Percentiles rank a stretch among this genome's conserved stretches.
Evolutionary conservation across 23 tunicate species (phyloP).

Genomic region (Corella eumyota): DNA sequence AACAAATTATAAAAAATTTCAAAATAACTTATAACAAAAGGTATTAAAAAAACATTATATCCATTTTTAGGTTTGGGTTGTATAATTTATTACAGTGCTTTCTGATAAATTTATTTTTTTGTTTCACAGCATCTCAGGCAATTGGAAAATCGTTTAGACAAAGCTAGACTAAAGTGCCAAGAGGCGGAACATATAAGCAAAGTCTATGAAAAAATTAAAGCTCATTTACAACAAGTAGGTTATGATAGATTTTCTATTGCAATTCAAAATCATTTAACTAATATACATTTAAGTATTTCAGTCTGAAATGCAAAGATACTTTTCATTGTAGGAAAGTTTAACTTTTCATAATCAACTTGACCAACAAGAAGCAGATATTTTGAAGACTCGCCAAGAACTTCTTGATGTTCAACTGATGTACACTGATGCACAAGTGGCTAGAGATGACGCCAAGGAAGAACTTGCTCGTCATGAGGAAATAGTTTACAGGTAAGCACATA

Average conservation of each 20-base stretch:
- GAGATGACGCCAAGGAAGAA: slow-evolving; percentile 90
- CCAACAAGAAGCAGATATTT: slow-evolving; percentile 54
- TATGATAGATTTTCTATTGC: too few species aligned
- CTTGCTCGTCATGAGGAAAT: slow-evolving; percentile 78
- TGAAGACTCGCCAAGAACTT: slow-evolving; percentile 75
- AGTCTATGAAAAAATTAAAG: slow-evolving; percentile 80
- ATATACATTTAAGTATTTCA: too few species aligned
- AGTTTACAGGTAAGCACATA: slow-evolving; percentile 49
- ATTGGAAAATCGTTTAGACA: slow-evolving; percentile 85
- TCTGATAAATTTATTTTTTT: too few species aligned
- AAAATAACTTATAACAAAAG: too few species aligned
- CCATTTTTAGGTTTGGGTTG: too few species aligned
- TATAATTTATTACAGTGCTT: too few species aligned
- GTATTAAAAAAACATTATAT: too few species aligned
- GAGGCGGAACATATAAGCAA: slow-evolving; percentile 96
- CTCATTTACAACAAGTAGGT: slow-evolving; percentile 64
- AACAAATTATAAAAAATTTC: too few species aligned
- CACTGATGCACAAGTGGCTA: slow-evolving; percentile 80
- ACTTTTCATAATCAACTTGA: slow-evolving; percentile 81
- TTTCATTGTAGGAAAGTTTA: slow-evolving; percentile 44
- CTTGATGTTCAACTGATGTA: slow-evolving; percentile 75
- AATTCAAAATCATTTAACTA: too few species aligned
- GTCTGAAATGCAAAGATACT: too few species aligned
- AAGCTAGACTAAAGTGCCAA: slow-evolving; percentile 65
- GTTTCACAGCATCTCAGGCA: slow-evolving; percentile 67